These are phyloP conservation scores for Halictus quadricinctus DNA, from an alignment of 2,888 invertebrate genomes.

Conservation along the genomic window DNA sequence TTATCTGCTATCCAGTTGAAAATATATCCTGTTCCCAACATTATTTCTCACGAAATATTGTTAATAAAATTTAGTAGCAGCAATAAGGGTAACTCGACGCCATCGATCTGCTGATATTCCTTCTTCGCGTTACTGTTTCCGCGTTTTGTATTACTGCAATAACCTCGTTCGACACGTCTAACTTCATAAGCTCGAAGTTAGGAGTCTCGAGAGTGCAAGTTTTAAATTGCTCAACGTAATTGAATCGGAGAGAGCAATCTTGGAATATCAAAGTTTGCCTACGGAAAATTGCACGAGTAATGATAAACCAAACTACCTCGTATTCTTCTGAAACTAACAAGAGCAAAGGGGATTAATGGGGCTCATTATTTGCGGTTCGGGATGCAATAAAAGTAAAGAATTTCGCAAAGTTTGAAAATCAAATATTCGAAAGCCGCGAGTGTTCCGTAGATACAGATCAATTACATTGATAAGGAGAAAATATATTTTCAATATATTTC, in stretches of 20 bases:
- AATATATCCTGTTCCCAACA: background rate
- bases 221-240: slow-evolving; percentile 34
- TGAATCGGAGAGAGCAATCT: slow-evolving; percentile 21
- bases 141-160: background rate
- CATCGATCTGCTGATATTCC: background rate
- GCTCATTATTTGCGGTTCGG: background rate
- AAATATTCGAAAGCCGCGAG: background rate
- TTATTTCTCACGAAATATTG: background rate
- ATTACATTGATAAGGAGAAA: background rate
- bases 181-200: slow-evolving; percentile 33
- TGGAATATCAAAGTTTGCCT: slow-evolving; percentile 24
- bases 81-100: background rate
- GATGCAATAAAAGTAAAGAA: background rate
- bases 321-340: background rate
- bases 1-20: background rate
- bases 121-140: background rate
- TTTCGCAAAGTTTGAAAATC: background rate
- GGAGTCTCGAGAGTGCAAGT: slow-evolving; percentile 26
- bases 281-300: slow-evolving; percentile 17
- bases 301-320: slow-evolving; percentile 10
- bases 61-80: background rate
- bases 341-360: background rate
- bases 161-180: slow-evolving; percentile 24
- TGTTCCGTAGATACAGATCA: background rate
- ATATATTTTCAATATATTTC: background rate